A percentile compares a stretch with the other conserved stretches of the same genome.
These are phyloP conservation scores for Drosophila bipectinata DNA, from an alignment of 1,140 invertebrate species.

Conservation along the genomic window DNA sequence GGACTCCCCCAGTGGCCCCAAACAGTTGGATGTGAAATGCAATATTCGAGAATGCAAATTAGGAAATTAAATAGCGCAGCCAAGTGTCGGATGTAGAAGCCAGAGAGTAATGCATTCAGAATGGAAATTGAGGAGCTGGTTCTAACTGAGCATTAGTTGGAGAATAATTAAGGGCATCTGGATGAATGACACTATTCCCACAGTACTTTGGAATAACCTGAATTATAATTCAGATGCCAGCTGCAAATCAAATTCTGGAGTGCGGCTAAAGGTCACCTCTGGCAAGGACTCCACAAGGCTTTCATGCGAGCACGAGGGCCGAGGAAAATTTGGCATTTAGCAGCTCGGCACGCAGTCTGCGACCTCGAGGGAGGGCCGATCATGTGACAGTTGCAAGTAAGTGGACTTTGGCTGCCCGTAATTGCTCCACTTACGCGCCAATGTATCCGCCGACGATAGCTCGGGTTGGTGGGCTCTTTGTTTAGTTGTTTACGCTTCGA, in stretches of 20 bases:
- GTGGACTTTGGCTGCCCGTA: constrained; percentile 19
- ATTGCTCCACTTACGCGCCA: constrained; percentile 37
- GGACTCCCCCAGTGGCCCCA: not conserved
- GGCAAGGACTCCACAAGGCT: not conserved
- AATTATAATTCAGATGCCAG: not conserved
- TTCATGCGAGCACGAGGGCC: not conserved
- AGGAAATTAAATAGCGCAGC: constrained; percentile 2
- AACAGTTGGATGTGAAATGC: constrained; percentile 30
- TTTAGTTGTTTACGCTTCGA: constrained; percentile 17
- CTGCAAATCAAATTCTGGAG: not conserved
- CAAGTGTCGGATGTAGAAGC: no score
- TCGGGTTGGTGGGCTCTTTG: constrained; percentile 10
- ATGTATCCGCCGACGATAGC: constrained; percentile 11
- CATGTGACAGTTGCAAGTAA: constrained; percentile 25
- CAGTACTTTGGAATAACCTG: not conserved
- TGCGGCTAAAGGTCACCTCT: not conserved
- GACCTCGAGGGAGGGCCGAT: not conserved
- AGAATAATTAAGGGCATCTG: not conserved
- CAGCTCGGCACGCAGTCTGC: not conserved
- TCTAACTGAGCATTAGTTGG: not conserved
- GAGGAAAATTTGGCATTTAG: not conserved
- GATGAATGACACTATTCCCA: not conserved
- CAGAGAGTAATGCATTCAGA: no score
- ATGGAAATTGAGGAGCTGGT: not conserved
- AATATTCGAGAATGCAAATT: constrained; percentile 34